Evolutionary conservation across 1,140 invertebrate species (phyloP).

Genomic region (Antheraea mylitta): DNA sequence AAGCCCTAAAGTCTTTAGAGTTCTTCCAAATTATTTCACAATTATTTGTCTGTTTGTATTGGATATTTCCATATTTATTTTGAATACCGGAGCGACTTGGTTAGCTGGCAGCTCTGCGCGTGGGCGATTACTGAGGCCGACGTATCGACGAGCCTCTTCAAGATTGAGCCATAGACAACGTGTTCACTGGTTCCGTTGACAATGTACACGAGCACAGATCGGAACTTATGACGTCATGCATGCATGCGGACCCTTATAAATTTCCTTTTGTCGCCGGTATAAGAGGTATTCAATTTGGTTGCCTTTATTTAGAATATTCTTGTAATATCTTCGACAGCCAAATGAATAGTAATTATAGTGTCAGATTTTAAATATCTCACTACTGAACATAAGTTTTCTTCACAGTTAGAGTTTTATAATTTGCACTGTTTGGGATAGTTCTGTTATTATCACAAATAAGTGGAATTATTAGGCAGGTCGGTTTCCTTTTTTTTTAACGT

Average conservation of each 20-base stretch:
- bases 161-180: slow-evolving; percentile 4
- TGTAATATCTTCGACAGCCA: neutral
- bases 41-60: neutral
- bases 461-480: too few species aligned
- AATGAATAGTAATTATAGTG: neutral
- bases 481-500: too few species aligned
- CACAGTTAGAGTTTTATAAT: too few species aligned
- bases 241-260: slow-evolving; percentile 2
- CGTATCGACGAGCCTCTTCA: neutral
- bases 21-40: too few species aligned
- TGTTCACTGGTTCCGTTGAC: slow-evolving; percentile 11
- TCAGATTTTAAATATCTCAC: neutral
- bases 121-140: neutral
- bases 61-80: neutral
- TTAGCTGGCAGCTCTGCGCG: neutral
- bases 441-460: too few species aligned
- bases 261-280: slow-evolving; percentile 5
- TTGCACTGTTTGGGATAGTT: too few species aligned
- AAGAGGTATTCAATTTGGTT: neutral
- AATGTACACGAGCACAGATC: slow-evolving; percentile 6
- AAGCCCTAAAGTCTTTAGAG: too few species aligned
- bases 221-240: slow-evolving; percentile 6
- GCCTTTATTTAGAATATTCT: neutral
- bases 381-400: too few species aligned
- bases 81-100: neutral